These are phyloP conservation scores for Pachycephus smyrnensis DNA, from an alignment of 2,888 invertebrate genomes.

Conservation along the genomic window DNA sequence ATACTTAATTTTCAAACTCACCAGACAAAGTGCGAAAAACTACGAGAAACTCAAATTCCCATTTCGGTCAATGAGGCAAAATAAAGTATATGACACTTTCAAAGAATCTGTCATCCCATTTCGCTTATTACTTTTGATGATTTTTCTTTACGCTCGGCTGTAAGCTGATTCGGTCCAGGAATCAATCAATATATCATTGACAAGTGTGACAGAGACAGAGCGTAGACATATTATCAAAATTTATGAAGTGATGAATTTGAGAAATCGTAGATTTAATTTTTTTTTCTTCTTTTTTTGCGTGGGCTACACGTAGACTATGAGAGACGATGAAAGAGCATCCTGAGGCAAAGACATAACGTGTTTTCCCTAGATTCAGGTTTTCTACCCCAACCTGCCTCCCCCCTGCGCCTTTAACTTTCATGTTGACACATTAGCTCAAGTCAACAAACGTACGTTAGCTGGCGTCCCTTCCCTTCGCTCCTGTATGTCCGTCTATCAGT, in stretches of 20 bases:
- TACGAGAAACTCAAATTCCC: neutral
- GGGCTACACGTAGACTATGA: neutral
- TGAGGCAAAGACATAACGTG: neutral
- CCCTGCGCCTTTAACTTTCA: slow-evolving; percentile 23
- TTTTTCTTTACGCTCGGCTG: no score
- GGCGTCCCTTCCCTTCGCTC: slow-evolving; percentile 12
- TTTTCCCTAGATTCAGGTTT: neutral
- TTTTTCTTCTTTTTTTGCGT: neutral
- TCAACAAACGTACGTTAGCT: slow-evolving; percentile 32
- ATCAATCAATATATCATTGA: neutral
- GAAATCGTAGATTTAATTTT: neutral
- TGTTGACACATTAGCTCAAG: slow-evolving; percentile 39
- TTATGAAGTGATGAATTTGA: neutral
- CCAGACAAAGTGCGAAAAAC: neutral
- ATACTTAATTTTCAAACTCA: neutral
- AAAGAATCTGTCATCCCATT: neutral
- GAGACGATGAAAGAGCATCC: neutral
- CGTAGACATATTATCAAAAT: neutral
- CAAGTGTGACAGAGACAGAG: neutral
- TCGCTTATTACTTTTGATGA: neutral
- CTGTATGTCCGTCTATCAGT: slow-evolving; percentile 16
- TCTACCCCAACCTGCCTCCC: slow-evolving; percentile 12
- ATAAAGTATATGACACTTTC: neutral
- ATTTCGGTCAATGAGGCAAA: neutral
- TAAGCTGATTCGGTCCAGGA: neutral